phyloP scores from a whole-genome alignment of 2,888 invertebrate genomes.

The Pasiphila rectangulata region DNA sequence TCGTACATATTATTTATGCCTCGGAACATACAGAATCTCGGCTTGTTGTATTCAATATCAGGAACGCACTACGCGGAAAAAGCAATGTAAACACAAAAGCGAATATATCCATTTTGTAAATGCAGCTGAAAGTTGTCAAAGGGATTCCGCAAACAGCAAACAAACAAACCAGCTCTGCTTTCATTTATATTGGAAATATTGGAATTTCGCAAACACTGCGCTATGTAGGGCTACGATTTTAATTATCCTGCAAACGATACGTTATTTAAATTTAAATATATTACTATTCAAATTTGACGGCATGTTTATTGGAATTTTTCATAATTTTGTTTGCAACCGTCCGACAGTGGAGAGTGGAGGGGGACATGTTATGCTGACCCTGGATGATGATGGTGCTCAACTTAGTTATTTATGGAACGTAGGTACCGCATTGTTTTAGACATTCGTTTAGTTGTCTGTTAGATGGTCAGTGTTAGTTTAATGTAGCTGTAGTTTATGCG shows the following conservation, averaged over 20 bases:
- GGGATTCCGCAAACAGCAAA: conserved; percentile 8
- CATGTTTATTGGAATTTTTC: no score
- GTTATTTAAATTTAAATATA: no score
- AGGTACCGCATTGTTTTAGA: no score
- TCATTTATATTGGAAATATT: conserved; percentile 11
- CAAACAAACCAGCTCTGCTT: conserved; percentile 7
- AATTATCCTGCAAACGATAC: conserved; percentile 7
- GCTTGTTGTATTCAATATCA: neutral
- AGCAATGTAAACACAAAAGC: conserved; percentile 3
- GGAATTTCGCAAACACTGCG: neutral
- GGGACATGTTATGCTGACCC: no score
- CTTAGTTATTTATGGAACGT: no score
- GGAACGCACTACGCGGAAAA: neutral
- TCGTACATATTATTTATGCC: neutral
- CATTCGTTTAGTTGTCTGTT: no score
- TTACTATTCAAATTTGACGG: no score
- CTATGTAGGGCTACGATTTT: conserved; percentile 5
- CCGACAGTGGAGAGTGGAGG: no score
- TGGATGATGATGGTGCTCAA: no score
- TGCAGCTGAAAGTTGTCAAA: conserved; percentile 16
- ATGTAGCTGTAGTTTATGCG: no score
- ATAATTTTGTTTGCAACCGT: no score
- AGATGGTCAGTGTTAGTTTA: no score
- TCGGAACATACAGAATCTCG: neutral
- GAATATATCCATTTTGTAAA: conserved; percentile 8